Evolutionary conservation across 2,888 invertebrate species (phyloP).

Genomic region (Cinara cedri): DNA sequence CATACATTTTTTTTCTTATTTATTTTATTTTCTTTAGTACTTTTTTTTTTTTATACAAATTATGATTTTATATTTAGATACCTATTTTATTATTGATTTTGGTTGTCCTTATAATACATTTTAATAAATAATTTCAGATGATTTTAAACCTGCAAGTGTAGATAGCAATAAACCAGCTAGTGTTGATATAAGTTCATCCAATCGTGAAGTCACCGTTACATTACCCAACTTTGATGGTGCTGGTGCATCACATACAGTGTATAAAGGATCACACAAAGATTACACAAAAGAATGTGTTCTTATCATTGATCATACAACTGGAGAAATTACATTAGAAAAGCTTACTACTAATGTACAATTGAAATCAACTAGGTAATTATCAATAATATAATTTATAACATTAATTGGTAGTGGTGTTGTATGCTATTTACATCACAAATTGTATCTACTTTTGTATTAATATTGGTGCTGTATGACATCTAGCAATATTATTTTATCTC

Average conservation of each 20-base stretch:
- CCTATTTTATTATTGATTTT: background rate
- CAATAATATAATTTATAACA: background rate
- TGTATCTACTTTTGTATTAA: too few relatives aligned
- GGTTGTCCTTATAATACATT: conserved; percentile 6
- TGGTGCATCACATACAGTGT: conserved; percentile 88
- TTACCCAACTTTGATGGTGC: conserved; percentile 94
- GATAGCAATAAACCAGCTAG: conserved; percentile 89
- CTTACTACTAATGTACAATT: conserved; percentile 89
- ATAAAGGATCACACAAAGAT: conserved; percentile 91
- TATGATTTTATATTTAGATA: background rate
- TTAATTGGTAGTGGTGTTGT: too few relatives aligned
- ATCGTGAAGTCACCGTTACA: conserved; percentile 85
- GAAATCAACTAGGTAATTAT: conserved; percentile 78
- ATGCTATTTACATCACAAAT: too few relatives aligned
- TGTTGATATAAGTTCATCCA: conserved; percentile 86
- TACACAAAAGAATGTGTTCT: conserved; percentile 94
- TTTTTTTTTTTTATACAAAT: background rate
- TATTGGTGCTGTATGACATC: too few relatives aligned
- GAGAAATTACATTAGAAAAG: conserved; percentile 91
- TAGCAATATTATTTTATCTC: too few relatives aligned
- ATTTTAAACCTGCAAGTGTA: conserved; percentile 98
- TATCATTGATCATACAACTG: conserved; percentile 89
- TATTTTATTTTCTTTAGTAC: too few relatives aligned
- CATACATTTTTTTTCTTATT: too few relatives aligned
- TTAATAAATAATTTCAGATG: conserved; percentile 73